Conservation (phyloP, 2,888 invertebrate genomes). For the Drosophila mayaguana region DNA sequence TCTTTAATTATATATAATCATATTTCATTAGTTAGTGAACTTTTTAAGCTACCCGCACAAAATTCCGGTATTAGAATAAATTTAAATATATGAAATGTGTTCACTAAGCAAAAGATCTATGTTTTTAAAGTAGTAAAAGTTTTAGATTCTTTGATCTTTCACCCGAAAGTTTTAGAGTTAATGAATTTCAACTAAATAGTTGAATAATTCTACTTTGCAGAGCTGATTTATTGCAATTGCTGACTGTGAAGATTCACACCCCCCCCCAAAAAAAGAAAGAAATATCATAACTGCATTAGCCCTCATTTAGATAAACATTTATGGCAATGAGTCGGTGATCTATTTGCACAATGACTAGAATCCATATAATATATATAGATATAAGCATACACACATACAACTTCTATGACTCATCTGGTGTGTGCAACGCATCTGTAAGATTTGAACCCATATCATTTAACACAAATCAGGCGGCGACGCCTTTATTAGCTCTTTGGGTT, state of each 20-base stretch:
- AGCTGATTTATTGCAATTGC: neutral
- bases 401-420: neutral
- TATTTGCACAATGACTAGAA: neutral
- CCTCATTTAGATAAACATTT: neutral
- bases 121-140: no score
- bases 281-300: neutral
- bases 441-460: slow-evolving; percentile 7
- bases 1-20: neutral
- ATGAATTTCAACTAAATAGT: no score
- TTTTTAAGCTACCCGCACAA: neutral
- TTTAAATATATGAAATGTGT: neutral
- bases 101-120: neutral
- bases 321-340: neutral
- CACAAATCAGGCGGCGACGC: slow-evolving; percentile 17
- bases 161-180: no score
- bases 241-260: neutral
- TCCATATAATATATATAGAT: neutral
- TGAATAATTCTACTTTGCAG: neutral
- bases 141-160: no score
- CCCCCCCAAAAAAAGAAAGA: neutral
- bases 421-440: neutral
- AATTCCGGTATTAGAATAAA: neutral
- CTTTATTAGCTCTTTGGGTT: neutral
- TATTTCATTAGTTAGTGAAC: no score
- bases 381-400: neutral